These are phyloP conservation scores for Coendou prehensilis DNA, from an alignment of 2,797 vertebrate species.

Conservation along the genomic window DNA sequence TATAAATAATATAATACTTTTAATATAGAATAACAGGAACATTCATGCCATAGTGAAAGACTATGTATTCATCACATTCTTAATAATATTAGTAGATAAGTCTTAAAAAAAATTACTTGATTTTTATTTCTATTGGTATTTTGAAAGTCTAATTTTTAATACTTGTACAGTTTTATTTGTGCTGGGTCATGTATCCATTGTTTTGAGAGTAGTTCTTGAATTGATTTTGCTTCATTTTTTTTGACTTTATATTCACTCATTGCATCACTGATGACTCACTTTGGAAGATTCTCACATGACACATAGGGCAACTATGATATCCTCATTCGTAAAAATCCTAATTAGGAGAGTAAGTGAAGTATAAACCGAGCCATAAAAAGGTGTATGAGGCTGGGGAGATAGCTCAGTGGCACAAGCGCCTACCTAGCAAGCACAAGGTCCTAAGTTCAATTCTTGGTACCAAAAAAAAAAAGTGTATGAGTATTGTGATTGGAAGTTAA, in stretches of 20 bases:
- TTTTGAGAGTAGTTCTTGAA: background rate
- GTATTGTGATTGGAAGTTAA: conserved; percentile 23
- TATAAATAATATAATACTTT: conserved; percentile 32
- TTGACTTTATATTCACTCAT: conserved; percentile 37
- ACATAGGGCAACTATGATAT: background rate
- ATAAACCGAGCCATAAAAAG: conserved; percentile 23
- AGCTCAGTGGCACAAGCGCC: too few species aligned
- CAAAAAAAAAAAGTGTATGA: background rate
- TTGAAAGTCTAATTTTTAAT: conserved; percentile 60
- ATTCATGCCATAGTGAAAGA: conserved; percentile 35
- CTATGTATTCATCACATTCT: background rate
- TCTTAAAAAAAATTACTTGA: conserved; percentile 47
- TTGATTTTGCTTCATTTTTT: conserved; percentile 62
- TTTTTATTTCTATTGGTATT: conserved; percentile 63
- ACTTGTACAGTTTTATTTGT: conserved; percentile 59
- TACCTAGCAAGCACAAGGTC: too few species aligned
- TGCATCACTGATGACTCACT: background rate
- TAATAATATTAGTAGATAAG: conserved; percentile 25
- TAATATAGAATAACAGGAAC: conserved; percentile 58
- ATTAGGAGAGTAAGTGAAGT: conserved; percentile 47
- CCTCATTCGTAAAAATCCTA: conserved; percentile 23
- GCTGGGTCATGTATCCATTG: background rate
- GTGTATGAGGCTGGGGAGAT: background rate
- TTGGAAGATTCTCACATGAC: conserved; percentile 17
- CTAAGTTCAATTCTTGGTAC: too few species aligned